phyloP scores from a whole-genome alignment of 2,888 invertebrate species.

The Lepidocyrtoides sp. region DNA sequence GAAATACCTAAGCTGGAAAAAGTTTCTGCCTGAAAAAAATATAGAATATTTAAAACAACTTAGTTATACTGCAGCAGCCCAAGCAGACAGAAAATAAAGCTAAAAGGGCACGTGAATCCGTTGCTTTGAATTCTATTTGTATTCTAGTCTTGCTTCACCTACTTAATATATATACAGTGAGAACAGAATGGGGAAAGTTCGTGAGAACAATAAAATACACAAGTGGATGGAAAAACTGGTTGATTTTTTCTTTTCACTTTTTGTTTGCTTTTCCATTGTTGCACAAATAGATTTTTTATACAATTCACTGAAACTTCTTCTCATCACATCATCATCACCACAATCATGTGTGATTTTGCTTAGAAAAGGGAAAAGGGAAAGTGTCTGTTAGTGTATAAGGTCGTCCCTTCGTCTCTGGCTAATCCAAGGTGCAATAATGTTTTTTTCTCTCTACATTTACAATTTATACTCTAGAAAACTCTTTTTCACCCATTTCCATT shows the following conservation, averaged over 20 bases:
- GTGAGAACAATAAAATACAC: background rate
- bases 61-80: no score
- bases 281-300: background rate
- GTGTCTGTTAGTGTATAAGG: no score
- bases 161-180: background rate
- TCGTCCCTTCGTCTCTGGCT: background rate
- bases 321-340: background rate
- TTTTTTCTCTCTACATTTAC: no score
- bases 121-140: conserved; percentile 18
- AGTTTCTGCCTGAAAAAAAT: no score
- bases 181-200: background rate
- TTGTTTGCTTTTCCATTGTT: conserved; percentile 23
- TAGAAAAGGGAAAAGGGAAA: background rate
- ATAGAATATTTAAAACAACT: no score
- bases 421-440: no score
- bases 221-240: background rate
- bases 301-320: background rate
- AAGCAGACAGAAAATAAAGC: no score
- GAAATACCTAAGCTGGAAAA: background rate
- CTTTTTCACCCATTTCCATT: background rate
- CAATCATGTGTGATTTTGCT: background rate
- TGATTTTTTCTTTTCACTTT: background rate
- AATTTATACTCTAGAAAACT: background rate
- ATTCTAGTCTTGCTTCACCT: background rate
- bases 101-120: no score